Conservation (phyloP, 1,140 invertebrate species). For the Drosophila dunni region DNA sequence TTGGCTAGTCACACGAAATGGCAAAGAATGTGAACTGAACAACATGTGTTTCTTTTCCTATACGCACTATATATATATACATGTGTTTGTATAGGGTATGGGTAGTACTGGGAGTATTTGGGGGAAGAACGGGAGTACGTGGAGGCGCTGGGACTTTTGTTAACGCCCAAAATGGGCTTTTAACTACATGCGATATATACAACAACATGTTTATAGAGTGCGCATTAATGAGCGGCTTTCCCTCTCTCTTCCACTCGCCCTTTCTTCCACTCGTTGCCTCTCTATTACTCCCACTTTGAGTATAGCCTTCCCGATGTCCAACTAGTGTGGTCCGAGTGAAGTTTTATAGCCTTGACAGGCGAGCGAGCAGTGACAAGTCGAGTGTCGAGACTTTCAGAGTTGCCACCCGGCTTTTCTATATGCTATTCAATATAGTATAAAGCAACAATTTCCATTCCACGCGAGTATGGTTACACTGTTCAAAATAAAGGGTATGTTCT, state of each 20-base stretch:
- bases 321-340: slow-evolving; percentile 19
- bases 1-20: neutral
- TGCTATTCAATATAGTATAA: neutral
- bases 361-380: neutral
- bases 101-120: neutral
- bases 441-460: slow-evolving; percentile 29
- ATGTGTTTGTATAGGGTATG: neutral
- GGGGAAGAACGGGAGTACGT: neutral
- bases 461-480: neutral
- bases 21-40: slow-evolving; percentile 30
- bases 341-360: slow-evolving; percentile 62
- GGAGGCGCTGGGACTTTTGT: too few species aligned
- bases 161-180: slow-evolving; percentile 53
- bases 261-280: neutral
- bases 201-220: slow-evolving; percentile 1
- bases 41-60: slow-evolving; percentile 37
- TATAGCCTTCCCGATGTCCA: neutral
- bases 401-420: slow-evolving; percentile 9
- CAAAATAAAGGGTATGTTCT: too few species aligned
- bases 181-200: slow-evolving; percentile 40
- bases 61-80: neutral
- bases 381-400: slow-evolving; percentile 1
- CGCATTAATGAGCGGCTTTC: slow-evolving; percentile 54
- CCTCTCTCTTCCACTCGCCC: neutral
- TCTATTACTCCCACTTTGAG: neutral